These are phyloP conservation scores for Drosophila parthenogenetica DNA, from an alignment of 2,888 invertebrate genomes.

Conservation along the genomic window DNA sequence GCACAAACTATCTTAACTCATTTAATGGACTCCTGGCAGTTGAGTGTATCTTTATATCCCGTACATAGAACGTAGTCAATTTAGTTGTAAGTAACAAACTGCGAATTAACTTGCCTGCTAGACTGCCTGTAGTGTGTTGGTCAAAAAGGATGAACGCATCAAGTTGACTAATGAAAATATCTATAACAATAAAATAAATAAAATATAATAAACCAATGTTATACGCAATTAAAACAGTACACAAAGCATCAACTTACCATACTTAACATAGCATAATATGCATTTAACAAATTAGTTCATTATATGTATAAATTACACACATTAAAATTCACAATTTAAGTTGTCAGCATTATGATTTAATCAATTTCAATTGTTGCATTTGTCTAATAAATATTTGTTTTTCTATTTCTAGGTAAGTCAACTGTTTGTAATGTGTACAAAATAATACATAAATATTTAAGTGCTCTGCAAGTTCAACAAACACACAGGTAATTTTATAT, in stretches of 20 bases:
- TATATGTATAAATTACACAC: constrained; percentile 1
- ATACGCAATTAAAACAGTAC: constrained; percentile 9
- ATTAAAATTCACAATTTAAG: background rate
- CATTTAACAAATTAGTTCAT: constrained; percentile 30
- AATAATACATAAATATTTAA: constrained; percentile 1
- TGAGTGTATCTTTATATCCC: constrained; percentile 7
- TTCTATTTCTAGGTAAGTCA: constrained; percentile 69
- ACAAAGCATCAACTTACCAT: constrained; percentile 43
- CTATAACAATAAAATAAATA: background rate
- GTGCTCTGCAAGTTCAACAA: background rate
- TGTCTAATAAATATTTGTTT: constrained; percentile 40
- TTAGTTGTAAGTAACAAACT: constrained; percentile 24
- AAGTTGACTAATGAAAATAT: constrained; percentile 20
- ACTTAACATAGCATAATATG: constrained; percentile 22
- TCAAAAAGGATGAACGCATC: background rate
- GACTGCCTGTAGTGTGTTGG: constrained; percentile 32
- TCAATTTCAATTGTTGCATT: background rate
- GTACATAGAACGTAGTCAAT: constrained; percentile 14
- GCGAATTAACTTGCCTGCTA: constrained; percentile 33
- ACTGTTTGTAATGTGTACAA: constrained; percentile 6
- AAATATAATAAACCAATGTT: background rate
- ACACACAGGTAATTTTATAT: constrained; percentile 58
- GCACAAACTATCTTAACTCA: constrained; percentile 36
- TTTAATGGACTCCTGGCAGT: constrained; percentile 23
- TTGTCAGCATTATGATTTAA: background rate